Evolutionary conservation across 92 coral and sea anemone species (phyloP), one percentile per base, ranked within the genome.

Genomic region (Parazoanthus atlanticus): DNA sequence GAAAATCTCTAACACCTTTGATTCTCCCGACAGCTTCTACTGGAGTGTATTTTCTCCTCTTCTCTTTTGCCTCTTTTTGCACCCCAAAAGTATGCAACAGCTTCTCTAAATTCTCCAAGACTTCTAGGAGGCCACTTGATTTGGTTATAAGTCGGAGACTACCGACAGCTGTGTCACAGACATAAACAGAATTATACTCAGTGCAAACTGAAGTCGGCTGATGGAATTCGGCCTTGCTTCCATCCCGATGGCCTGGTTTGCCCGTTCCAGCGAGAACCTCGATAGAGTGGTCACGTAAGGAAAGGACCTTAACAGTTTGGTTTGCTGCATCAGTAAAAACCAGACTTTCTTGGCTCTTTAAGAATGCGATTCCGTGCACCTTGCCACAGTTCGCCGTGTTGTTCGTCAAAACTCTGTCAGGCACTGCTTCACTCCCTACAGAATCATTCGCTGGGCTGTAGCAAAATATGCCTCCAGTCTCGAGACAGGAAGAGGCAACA

Each of bases 181-280:
- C 76, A 75, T 61, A 88, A 29, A 88, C 52, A 8, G 79, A 26
- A 19, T 88, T 78, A 17, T 21, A 25, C 15, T 79, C 86, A 26
- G 90, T 88, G 69, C 67, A 79, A 25, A 66, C 12, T 88, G 86
- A 88, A 40, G 85, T 88, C 30, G 90, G 90, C 31, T 79, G 90
- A 16, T 31, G 19, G 61, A 88, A 80, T n/a, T 64, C 23, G 12
- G 90, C 85, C 11, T 66, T 79, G 26, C 21, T 19, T 32, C 90
- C 90, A 79, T 88, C 90, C 21, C 81, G 2, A 7, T 73, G 82
- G 3, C 82, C 82, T 28, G 30, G 81, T 54, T 26, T 32, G 5
- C 89, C 82, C 7, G 82, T 74, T 10, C 70, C 88, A 4, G 77
- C 77, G 8, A 83, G 77, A 74, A 71, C 73, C 56, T 83, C 34